A percentile compares a stretch with the other conserved stretches of the same genome.
phyloP scores from a whole-genome alignment of 2,797 vertebrate genomes.

The Aplochiton taeniatus region DNA sequence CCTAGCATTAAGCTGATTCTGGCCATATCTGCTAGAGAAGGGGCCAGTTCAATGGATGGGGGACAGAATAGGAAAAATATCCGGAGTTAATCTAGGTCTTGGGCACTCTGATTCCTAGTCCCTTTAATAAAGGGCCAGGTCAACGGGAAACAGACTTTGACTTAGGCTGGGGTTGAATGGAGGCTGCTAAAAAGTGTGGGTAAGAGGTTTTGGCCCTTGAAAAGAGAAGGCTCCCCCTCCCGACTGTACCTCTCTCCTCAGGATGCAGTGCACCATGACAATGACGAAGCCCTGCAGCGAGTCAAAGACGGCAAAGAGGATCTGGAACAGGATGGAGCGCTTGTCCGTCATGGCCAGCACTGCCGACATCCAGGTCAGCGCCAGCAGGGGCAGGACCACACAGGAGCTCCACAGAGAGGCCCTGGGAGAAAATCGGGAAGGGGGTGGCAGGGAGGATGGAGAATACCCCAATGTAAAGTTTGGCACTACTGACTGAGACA shows the following conservation, averaged over 20 bases:
- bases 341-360: constrained; percentile 99
- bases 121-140: neutral
- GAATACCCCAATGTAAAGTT: constrained; percentile 1
- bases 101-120: neutral
- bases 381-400: constrained; percentile 94
- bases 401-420: constrained; percentile 99
- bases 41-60: neutral
- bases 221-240: neutral
- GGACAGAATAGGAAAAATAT: neutral
- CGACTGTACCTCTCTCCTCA: constrained; percentile 92
- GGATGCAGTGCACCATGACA: constrained; percentile 98
- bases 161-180: too few relatives aligned
- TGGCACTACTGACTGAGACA: constrained; percentile 10
- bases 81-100: neutral
- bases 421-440: constrained; percentile 73
- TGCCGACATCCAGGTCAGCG: constrained; percentile 99
- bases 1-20: neutral
- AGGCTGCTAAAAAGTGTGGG: too few relatives aligned
- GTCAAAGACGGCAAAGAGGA: constrained; percentile 98
- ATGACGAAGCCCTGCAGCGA: constrained; percentile 99
- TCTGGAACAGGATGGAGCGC: constrained; percentile 98
- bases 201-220: too few relatives aligned
- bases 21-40: neutral
- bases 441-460: constrained; percentile 7
- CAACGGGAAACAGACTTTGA: too few relatives aligned